Base-by-base conservation (phyloP, 1,140 invertebrate genomes). In the Cepaea nemoralis region DNA sequence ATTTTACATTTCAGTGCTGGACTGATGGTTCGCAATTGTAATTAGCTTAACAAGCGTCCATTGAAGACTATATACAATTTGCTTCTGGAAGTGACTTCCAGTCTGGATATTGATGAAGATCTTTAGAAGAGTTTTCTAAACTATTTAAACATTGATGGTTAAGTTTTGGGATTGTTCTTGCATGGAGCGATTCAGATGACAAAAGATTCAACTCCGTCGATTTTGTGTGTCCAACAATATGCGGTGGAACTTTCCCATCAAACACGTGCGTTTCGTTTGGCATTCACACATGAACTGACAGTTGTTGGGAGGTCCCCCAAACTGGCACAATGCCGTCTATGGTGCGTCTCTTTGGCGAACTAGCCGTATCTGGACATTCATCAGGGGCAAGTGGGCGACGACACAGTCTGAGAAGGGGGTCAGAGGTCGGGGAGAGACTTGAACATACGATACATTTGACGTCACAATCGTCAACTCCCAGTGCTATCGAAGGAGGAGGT, bases 351-450 rank as follows among this genome's bases (percentile, higher is more conserved):
- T 79, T 66, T 48, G 82, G 39, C 77, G 74, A 83, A 35, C 27
- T 78, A 69, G 40, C 77, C 22, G 48, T 74, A n/a, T 70, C 82
- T 8, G 55, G 67, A 31, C 82, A 83, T 50, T 71, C 77, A n/a
- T 59, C 82, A 14, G 71, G 77, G 8, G 71, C 69, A 19, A 37
- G 76, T 37, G 75, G 75, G 12, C 0, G 71, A 1, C 50, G 74
- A 24, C 35, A 39, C 10, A 67, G 83, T 66, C 37, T 86, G 16
- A 63, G 86, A 63, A 77, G 86, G 33, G 86, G 86, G 19, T 86
- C 86, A 3, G 86, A 83, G 70, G 83, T 86, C 0, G 86, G 86
- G 35, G 86, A 86, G 77, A 77, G 82, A 24, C 74, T 86, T 35
- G 86, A 86, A 59, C 55, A 31, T 55, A 83, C 70, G 33, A 59